Base-by-base conservation (phyloP, 2,113 vertebrate species). In the Pipra filicauda region DNA sequence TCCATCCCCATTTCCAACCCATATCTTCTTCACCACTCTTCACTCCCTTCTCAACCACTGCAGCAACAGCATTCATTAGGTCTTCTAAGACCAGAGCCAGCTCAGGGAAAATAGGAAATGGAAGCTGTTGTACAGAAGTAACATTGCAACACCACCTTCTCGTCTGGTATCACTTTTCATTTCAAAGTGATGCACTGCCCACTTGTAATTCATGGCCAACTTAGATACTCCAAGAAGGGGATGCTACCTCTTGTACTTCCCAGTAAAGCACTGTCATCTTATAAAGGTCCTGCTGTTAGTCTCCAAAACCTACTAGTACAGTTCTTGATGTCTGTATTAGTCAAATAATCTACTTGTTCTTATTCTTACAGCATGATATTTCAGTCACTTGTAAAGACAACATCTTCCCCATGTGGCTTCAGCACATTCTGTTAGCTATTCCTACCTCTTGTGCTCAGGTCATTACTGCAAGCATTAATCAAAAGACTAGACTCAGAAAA, bases 401-500 rank as follows among this genome's bases (percentile, higher is more conserved):
- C 20, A 37, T 30, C 46, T 84, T 91, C 48, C 46, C 35, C 80
- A 43, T 31, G 52, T 78, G 61, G 35, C 69, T 70, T 83, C 79
- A 90, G 28, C 49, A 76, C 37, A 80, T 94, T 85, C 92, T 65
- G 59, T 73, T 64, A 71, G n/a, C 46, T 85, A 70, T 48, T 92
- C 41, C 64, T 80, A 43, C 43, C 44, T 81, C 95, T 59, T 74
- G 44, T 71, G 82, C 70, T 49, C 92, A 92, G 80, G 86, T 78
- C 86, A 89, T 92, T 75, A 93, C 52, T 85, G 83, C 59, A 93
- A 73, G 41, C 57, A 87, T 95, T 91, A 92, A 91, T 48, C 72
- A 89, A 72, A 87, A 89, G 73, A 69, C 31, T 27, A 85, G 65
- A 55, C 70, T 89, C 69, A 52, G 76, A 84, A 92, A 84, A 39